A percentile compares a stretch with the other conserved stretches of the same genome.
These are phyloP conservation scores for Crotophaga sulcirostris DNA, from an alignment of 2,113 vertebrate species.

Conservation along the genomic window DNA sequence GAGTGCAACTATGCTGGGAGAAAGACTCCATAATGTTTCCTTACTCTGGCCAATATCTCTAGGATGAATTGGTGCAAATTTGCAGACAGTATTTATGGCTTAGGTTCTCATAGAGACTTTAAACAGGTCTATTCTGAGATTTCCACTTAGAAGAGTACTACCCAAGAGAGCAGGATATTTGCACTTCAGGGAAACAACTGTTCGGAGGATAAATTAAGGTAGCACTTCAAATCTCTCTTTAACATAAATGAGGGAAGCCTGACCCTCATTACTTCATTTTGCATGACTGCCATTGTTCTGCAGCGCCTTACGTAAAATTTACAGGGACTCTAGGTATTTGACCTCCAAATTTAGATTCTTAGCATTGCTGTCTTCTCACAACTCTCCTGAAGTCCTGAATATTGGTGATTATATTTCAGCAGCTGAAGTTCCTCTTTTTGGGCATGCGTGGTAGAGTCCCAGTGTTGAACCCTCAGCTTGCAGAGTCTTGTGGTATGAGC, in stretches of 20 bases:
- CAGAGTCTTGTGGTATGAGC: background rate
- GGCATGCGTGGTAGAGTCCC: fast-evolving
- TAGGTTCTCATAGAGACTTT: background rate
- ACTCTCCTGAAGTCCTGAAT: background rate
- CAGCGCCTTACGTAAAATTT: background rate
- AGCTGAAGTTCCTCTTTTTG: background rate
- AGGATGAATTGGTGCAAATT: background rate
- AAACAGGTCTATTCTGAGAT: background rate
- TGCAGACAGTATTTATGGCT: background rate
- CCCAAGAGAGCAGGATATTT: background rate
- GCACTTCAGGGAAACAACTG: background rate
- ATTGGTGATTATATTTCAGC: background rate
- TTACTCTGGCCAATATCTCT: background rate
- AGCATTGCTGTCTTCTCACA: background rate
- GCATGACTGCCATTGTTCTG: background rate
- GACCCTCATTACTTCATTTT: background rate
- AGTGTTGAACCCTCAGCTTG: background rate
- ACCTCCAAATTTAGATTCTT: background rate
- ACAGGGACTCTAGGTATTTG: background rate
- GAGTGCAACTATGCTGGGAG: background rate
- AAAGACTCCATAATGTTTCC: background rate
- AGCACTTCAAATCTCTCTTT: background rate
- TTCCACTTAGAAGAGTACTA: background rate
- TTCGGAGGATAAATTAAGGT: background rate
- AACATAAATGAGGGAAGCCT: background rate